Percentiles rank a stretch among this genome's conserved stretches.
These are phyloP conservation scores for Polyommatus iphigenia DNA, from an alignment of 2,888 invertebrate species.

Conservation along the genomic window DNA sequence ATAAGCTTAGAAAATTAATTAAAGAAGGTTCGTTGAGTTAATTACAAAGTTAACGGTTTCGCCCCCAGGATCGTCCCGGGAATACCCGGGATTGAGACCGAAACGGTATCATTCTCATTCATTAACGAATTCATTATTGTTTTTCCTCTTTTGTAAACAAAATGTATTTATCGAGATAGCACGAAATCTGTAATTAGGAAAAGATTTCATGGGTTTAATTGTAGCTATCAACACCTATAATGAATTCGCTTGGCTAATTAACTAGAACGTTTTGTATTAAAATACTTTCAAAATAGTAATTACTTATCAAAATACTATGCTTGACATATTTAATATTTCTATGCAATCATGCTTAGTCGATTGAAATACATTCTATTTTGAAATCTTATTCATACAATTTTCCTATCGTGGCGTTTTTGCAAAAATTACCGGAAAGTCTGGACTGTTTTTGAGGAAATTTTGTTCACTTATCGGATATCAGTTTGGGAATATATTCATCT, in stretches of 20 bases:
- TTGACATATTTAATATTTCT: too few relatives aligned
- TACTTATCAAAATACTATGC: not conserved
- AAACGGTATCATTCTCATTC: not conserved
- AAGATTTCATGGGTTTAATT: not conserved
- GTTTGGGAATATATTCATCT: too few relatives aligned
- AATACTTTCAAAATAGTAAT: not conserved
- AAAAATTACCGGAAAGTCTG: too few relatives aligned
- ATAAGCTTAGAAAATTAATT: slow-evolving; percentile 13
- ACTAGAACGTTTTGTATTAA: not conserved
- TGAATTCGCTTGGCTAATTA: not conserved
- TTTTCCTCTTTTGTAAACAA: not conserved
- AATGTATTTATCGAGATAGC: not conserved
- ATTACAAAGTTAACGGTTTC: slow-evolving; percentile 4
- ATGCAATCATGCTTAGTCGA: too few relatives aligned
- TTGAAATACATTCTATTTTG: too few relatives aligned
- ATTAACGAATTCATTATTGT: not conserved
- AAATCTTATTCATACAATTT: too few relatives aligned
- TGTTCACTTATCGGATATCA: too few relatives aligned
- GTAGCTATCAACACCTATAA: not conserved
- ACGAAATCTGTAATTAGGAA: not conserved
- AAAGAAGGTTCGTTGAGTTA: slow-evolving; percentile 13
- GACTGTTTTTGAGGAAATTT: too few relatives aligned
- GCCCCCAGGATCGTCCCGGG: not conserved
- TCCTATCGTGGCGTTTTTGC: too few relatives aligned
- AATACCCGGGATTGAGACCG: not conserved